Percentiles rank a stretch among this genome's conserved stretches.
phyloP scores from a whole-genome alignment of 2,797 vertebrate species.

The Lacerta viridis region DNA sequence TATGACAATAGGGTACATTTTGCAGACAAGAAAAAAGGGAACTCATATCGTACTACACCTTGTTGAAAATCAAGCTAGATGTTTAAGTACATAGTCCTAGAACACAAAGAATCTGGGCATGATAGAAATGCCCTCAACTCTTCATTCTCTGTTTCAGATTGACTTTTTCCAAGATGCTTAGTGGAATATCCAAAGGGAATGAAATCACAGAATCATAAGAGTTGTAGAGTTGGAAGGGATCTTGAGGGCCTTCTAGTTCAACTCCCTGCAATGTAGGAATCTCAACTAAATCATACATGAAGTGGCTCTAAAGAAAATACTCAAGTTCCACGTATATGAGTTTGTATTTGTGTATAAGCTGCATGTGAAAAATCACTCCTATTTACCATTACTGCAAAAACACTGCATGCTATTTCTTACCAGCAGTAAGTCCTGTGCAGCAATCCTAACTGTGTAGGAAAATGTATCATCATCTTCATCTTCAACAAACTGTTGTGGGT shows the following conservation, averaged over 20 bases:
- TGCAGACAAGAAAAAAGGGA: constrained; percentile 9
- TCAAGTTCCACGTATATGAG: not conserved
- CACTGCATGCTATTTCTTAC: constrained; percentile 77
- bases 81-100: not conserved
- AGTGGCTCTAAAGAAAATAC: not conserved
- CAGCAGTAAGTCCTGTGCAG: constrained; percentile 95
- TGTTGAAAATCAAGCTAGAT: not conserved
- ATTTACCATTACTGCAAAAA: not conserved
- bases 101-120: not conserved
- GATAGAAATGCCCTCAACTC: not conserved
- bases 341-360: not conserved
- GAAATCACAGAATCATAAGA: not conserved
- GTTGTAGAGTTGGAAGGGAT: too few species aligned
- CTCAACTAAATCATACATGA: too few species aligned
- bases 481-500: constrained; percentile 98
- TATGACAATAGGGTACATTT: constrained; percentile 32
- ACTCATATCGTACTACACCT: not conserved
- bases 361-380: not conserved
- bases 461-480: constrained; percentile 99
- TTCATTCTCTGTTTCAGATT: not conserved
- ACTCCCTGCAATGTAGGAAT: too few species aligned
- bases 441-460: constrained; percentile 97
- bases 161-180: not conserved
- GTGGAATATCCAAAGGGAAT: not conserved
- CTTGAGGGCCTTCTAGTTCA: too few species aligned